Conservation (phyloP, 2,888 invertebrate genomes). For the Eristalis arbustorum region DNA sequence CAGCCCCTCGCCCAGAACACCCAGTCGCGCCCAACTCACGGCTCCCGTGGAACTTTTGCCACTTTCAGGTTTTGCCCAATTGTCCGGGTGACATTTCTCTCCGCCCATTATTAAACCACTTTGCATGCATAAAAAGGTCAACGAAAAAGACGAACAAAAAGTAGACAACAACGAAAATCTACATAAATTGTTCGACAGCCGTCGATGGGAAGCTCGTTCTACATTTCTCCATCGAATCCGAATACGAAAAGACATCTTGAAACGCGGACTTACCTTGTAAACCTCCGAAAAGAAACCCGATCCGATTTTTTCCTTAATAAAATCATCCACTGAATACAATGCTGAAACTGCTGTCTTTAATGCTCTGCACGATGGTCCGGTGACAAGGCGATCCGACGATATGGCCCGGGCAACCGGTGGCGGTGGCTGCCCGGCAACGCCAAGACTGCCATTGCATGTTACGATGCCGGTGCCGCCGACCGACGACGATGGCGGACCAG, state of each 20-base stretch:
- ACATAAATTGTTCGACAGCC: not conserved
- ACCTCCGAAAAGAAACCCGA: slow-evolving; percentile 98
- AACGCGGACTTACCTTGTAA: slow-evolving; percentile 89
- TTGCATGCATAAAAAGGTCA: not conserved
- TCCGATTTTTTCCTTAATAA: slow-evolving; percentile 95
- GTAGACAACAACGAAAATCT: not conserved
- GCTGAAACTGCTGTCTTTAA: slow-evolving; percentile 94
- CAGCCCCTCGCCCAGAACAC: too few species aligned
- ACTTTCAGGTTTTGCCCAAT: not conserved
- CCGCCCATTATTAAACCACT: not conserved
- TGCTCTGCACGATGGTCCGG: slow-evolving; percentile 92
- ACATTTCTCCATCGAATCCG: not conserved
- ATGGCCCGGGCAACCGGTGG: slow-evolving; percentile 77
- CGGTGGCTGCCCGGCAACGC: slow-evolving; percentile 32
- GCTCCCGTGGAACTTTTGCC: not conserved
- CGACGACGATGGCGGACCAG: slow-evolving; percentile 78
- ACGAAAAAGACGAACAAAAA: not conserved
- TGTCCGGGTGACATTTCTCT: not conserved
- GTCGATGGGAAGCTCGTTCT: not conserved
- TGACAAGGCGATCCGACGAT: slow-evolving; percentile 82
- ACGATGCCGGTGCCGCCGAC: slow-evolving; percentile 56
- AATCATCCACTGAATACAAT: slow-evolving; percentile 95
- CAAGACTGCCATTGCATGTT: slow-evolving; percentile 45
- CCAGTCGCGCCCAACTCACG: not conserved
- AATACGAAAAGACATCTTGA: not conserved